Conservation (phyloP, 2,797 vertebrate genomes). For the Tenualosa ilisha region DNA sequence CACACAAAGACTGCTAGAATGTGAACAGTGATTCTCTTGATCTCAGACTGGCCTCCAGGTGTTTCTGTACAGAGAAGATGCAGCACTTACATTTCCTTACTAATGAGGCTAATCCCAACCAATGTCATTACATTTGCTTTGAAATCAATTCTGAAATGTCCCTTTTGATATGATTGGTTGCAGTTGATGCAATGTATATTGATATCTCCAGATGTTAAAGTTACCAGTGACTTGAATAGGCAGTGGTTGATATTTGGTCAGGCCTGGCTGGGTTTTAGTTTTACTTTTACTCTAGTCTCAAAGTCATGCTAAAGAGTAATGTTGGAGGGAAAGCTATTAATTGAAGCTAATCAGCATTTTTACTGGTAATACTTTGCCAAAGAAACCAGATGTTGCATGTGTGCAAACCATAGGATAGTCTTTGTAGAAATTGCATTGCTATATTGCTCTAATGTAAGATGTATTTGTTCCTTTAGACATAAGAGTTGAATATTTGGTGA, state of each 20-base stretch:
- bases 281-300: background rate
- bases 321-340: slow-evolving; percentile 8
- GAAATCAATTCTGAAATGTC: background rate
- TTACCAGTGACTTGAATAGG: background rate
- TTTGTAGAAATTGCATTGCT: slow-evolving; percentile 4
- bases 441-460: background rate
- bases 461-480: background rate
- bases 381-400: slow-evolving; percentile 19
- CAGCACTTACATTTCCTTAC: slow-evolving; percentile 24
- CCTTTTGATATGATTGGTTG: background rate
- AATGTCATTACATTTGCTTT: background rate
- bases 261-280: background rate
- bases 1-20: slow-evolving; percentile 24
- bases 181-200: background rate
- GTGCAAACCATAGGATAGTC: background rate
- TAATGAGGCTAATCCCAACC: background rate
- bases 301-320: background rate
- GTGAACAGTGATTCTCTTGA: background rate
- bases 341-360: slow-evolving; percentile 4
- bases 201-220: background rate
- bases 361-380: slow-evolving; percentile 1
- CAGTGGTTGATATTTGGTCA: background rate
- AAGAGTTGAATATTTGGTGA: background rate
- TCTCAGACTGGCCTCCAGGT: slow-evolving; percentile 1
- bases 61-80: slow-evolving; percentile 7